Conservation (phyloP, 2,888 invertebrate genomes). For the Muschampia staudingeri region DNA sequence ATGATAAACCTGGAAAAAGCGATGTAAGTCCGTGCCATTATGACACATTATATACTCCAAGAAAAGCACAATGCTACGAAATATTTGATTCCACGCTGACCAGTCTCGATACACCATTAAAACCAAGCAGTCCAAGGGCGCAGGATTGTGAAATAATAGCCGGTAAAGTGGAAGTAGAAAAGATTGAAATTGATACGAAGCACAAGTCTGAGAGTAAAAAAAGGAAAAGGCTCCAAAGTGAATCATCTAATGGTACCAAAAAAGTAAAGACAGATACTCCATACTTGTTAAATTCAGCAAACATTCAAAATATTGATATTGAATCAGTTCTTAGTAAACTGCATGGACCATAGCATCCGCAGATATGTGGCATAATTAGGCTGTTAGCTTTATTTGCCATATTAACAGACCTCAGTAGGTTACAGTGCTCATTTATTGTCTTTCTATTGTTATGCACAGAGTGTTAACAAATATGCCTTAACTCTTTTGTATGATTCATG, state of each 20-base stretch:
- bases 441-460: not conserved
- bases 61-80: slow-evolving; percentile 84
- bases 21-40: slow-evolving; percentile 52
- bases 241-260: slow-evolving; percentile 76
- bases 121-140: slow-evolving; percentile 74
- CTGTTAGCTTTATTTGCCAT: slow-evolving; percentile 12
- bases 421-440: not conserved
- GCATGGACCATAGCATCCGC: slow-evolving; percentile 81
- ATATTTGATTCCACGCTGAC: slow-evolving; percentile 88
- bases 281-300: slow-evolving; percentile 80
- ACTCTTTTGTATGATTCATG: not conserved
- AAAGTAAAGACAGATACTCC: slow-evolving; percentile 80
- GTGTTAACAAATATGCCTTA: slow-evolving; percentile 4
- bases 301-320: slow-evolving; percentile 87
- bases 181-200: slow-evolving; percentile 67
- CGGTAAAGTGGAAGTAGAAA: slow-evolving; percentile 82
- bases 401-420: not conserved
- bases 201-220: slow-evolving; percentile 77
- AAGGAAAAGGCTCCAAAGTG: slow-evolving; percentile 79
- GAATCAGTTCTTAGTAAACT: slow-evolving; percentile 87
- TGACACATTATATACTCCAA: slow-evolving; percentile 83
- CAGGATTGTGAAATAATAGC: slow-evolving; percentile 74
- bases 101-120: slow-evolving; percentile 87
- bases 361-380: slow-evolving; percentile 14
- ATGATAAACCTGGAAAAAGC: not conserved